These are phyloP conservation scores for Charadrius vociferus DNA, from an alignment of 2,113 vertebrate species.

Conservation along the genomic window DNA sequence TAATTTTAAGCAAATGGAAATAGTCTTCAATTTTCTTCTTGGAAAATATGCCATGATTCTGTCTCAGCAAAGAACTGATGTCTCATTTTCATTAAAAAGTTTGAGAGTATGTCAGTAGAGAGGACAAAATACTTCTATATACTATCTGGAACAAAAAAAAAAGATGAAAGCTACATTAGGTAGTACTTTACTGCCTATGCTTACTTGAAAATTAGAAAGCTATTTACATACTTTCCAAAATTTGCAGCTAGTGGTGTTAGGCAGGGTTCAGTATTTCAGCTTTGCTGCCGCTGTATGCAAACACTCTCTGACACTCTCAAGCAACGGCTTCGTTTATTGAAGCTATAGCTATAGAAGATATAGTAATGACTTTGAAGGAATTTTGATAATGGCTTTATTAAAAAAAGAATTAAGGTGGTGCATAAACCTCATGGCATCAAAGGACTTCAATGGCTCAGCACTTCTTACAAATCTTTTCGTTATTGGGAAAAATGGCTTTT, in stretches of 20 bases:
- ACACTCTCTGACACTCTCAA: background rate
- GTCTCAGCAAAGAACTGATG: background rate
- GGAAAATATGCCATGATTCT: background rate
- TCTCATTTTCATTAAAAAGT: background rate
- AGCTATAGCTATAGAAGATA: too few species aligned
- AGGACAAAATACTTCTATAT: background rate
- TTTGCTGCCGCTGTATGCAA: background rate
- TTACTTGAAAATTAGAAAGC: background rate
- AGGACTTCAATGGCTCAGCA: background rate
- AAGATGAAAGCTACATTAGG: background rate
- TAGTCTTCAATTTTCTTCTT: background rate
- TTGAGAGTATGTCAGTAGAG: background rate
- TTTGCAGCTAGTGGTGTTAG: background rate
- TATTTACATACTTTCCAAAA: background rate
- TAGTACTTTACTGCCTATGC: background rate
- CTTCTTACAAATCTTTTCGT: background rate
- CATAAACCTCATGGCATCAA: background rate
- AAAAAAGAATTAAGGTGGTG: background rate
- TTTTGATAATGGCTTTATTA: background rate
- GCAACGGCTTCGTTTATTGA: background rate
- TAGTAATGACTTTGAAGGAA: slow-evolving; percentile 16
- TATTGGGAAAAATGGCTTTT: background rate
- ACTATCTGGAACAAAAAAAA: background rate
- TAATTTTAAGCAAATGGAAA: background rate
- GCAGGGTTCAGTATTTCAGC: background rate